These are phyloP conservation scores for Ectemnius cavifrons DNA, from an alignment of 2,888 invertebrate species.

Conservation along the genomic window DNA sequence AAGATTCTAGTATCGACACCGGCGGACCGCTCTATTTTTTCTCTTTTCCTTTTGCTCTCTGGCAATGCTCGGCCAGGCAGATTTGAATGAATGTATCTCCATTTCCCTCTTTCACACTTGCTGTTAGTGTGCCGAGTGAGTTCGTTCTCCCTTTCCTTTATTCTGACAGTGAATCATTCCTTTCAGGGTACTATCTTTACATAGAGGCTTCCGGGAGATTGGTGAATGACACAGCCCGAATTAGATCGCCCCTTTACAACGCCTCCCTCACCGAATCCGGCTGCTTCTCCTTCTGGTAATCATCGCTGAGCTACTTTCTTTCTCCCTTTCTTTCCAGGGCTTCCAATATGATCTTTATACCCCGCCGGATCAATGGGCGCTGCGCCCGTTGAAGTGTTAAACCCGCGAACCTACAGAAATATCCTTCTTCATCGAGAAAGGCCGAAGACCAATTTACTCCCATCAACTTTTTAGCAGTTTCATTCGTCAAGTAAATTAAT, in stretches of 20 bases:
- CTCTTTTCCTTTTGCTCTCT: constrained; percentile 3
- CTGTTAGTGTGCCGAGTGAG: too few relatives aligned
- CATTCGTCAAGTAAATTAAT: too few relatives aligned
- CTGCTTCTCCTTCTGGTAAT: constrained; percentile 79
- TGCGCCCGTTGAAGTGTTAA: too few relatives aligned
- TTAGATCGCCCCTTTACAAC: constrained; percentile 86
- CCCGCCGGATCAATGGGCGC: too few relatives aligned
- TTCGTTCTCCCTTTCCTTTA: neutral
- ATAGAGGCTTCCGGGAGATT: constrained; percentile 85
- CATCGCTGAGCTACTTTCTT: too few relatives aligned
- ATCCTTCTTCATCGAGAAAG: neutral
- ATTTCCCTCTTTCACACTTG: too few relatives aligned
- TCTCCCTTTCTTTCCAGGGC: too few relatives aligned
- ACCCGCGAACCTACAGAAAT: neutral
- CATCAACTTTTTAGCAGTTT: too few relatives aligned
- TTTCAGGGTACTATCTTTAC: constrained; percentile 89
- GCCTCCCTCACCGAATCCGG: constrained; percentile 74
- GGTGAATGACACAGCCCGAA: constrained; percentile 84
- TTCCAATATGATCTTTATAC: too few relatives aligned
- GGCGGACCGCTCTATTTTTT: neutral
- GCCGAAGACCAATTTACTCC: too few relatives aligned
- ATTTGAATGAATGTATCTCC: too few relatives aligned
- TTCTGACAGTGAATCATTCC: neutral
- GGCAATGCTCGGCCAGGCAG: too few relatives aligned
- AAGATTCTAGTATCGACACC: neutral